Conservation (phyloP, 2,888 invertebrate species). For the Diaperis boleti region DNA sequence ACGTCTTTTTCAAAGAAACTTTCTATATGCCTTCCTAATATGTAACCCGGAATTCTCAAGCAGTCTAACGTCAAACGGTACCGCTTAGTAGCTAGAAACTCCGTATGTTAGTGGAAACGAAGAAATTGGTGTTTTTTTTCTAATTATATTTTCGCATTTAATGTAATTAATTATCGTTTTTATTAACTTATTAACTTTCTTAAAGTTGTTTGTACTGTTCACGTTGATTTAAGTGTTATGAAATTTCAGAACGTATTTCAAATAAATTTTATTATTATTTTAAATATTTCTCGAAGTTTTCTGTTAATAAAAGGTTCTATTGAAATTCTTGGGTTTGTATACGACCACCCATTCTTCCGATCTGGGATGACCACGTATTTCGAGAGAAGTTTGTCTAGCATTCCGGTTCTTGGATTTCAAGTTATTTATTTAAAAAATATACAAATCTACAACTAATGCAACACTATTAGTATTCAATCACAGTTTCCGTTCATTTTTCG, state of each 20-base stretch:
- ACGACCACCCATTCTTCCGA: no score
- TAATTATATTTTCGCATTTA: conserved; percentile 55
- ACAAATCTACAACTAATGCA: no score
- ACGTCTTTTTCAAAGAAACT: conserved; percentile 23
- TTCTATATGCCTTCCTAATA: conserved; percentile 6
- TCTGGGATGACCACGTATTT: no score
- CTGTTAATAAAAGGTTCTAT: no score
- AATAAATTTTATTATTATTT: conserved; percentile 40
- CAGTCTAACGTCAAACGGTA: conserved; percentile 23
- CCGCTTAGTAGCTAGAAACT: conserved; percentile 33
- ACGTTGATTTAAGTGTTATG: conserved; percentile 53
- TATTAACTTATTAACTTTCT: conserved; percentile 58
- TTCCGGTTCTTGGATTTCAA: no score
- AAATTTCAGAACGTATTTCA: conserved; percentile 36
- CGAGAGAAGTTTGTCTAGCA: no score
- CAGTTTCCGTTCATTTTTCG: conserved; percentile 48
- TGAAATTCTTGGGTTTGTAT: no score
- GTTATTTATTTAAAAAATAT: no score
- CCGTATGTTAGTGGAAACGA: conserved; percentile 14
- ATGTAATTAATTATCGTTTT: conserved; percentile 54
- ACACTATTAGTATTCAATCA: no score
- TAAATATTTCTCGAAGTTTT: no score
- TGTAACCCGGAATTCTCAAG: conserved; percentile 24
- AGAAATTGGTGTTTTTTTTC: conserved; percentile 51
- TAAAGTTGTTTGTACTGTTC: conserved; percentile 55